phyloP scores from a whole-genome alignment of 2,888 invertebrate species.

The Hydropsyche betteni region DNA sequence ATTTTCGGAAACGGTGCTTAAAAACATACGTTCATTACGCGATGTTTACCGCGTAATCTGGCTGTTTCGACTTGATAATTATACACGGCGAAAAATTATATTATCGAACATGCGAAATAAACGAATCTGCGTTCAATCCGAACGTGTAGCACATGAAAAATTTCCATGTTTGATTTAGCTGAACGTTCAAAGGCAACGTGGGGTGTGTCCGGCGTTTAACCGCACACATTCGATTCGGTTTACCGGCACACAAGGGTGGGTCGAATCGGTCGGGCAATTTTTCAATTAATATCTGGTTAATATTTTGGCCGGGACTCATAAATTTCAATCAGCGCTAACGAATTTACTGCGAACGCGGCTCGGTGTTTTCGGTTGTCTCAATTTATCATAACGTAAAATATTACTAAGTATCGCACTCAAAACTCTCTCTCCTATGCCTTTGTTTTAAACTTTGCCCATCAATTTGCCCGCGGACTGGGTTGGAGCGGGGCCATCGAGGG shows the following conservation, averaged over 20 bases:
- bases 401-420: constrained; percentile 49
- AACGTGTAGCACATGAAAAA: too few relatives aligned
- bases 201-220: not conserved
- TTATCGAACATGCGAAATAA: not conserved
- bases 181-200: not conserved
- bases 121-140: not conserved
- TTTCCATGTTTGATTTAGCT: too few relatives aligned
- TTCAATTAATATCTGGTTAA: constrained; percentile 50
- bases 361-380: constrained; percentile 50
- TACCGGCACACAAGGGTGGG: constrained; percentile 35
- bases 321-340: constrained; percentile 50
- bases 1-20: constrained; percentile 41
- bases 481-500: constrained; percentile 3
- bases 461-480: constrained; percentile 33
- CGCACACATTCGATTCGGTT: constrained; percentile 1
- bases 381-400: constrained; percentile 51
- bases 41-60: not conserved
- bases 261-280: constrained; percentile 47
- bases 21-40: constrained; percentile 13
- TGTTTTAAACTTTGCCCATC: constrained; percentile 50
- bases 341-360: constrained; percentile 49
- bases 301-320: constrained; percentile 46
- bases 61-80: not conserved
- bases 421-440: constrained; percentile 44
- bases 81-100: not conserved